phyloP scores from a whole-genome alignment of 2,888 invertebrate genomes.

The Pterobdella sp. region DNA sequence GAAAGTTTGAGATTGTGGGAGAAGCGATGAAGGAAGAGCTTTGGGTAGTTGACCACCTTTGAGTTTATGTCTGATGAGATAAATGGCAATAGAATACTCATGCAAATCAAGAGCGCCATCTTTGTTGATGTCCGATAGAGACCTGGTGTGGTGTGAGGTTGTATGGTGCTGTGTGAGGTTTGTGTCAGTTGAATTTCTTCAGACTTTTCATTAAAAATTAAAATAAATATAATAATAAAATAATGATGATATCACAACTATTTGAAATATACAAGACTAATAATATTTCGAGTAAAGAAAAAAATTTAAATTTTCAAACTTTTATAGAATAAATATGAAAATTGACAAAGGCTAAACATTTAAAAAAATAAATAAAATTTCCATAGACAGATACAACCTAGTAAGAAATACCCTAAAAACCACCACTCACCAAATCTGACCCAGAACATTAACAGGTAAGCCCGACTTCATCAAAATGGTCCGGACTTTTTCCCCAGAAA shows the following conservation, averaged over 20 bases:
- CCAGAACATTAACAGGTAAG: constrained; percentile 46
- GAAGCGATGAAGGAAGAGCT: constrained; percentile 64
- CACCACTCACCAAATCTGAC: constrained; percentile 49
- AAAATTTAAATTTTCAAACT: too few species aligned
- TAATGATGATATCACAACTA: too few species aligned
- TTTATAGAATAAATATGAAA: too few species aligned
- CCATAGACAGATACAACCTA: not conserved
- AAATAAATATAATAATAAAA: too few species aligned
- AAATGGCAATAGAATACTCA: constrained; percentile 52
- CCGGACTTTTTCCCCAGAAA: constrained; percentile 59
- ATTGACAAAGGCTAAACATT: too few species aligned
- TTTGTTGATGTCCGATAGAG: constrained; percentile 49
- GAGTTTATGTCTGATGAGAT: constrained; percentile 64
- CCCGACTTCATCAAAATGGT: constrained; percentile 50
- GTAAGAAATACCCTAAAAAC: not conserved
- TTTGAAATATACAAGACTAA: too few species aligned
- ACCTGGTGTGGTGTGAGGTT: constrained; percentile 40
- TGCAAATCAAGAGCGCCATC: constrained; percentile 52
- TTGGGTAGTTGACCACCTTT: constrained; percentile 84
- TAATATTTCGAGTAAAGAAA: too few species aligned
- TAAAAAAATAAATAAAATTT: too few species aligned
- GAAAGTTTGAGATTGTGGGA: not conserved
- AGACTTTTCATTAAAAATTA: not conserved
- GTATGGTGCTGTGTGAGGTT: not conserved
- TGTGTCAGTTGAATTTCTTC: not conserved